Base-by-base conservation (phyloP, 1,140 invertebrate species). In the Brachionus rotundiformis region DNA sequence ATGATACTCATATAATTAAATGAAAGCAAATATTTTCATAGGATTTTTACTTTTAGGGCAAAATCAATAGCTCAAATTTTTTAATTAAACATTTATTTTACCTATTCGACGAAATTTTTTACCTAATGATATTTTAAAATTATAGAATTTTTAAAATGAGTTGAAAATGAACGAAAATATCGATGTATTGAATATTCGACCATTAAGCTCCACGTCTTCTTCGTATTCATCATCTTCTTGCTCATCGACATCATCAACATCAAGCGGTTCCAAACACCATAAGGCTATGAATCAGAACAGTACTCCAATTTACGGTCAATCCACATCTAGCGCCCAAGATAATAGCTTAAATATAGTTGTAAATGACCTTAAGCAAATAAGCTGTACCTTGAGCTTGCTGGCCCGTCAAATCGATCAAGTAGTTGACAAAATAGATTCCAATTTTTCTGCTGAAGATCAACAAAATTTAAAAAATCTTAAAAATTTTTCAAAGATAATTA, bases 391-490 rank as follows among this genome's bases (percentile, higher is more conserved):
- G 2, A 79, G 23, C 31, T 33, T 79, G 23, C 33, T 79, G 3
- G 76, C 76, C 0, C 76, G 76, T 27, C 76, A 79, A 79, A 79
- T 79, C 10, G 76, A 79, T 61, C 76, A 79, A 63, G 76, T 79
- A 27, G 76, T 79, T 10, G 10, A 63, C 31, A 54, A 63, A 79
- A 54, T 79, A 10, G 76, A 79, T 13, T 36, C 47, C 4, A 54
- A 79, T 59, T 79, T 79, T n/a, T 36, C 0, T 16, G 39, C 7
- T 73, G 10, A 41, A 29, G 23, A 39, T 5, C n/a, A 44, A 25
- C 44, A 73, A 3, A 73, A 41, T 44, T 16, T 73, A 27, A 73
- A 44, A n/a, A 23, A 4, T 71, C 10, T 71, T 7, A 73, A 73
- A 73, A 73, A 29, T 44, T 73, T 73, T 73, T 44, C 68, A 2